Conservation (phyloP, 2,888 invertebrate genomes). For the Mesorhabditis belari region DNA sequence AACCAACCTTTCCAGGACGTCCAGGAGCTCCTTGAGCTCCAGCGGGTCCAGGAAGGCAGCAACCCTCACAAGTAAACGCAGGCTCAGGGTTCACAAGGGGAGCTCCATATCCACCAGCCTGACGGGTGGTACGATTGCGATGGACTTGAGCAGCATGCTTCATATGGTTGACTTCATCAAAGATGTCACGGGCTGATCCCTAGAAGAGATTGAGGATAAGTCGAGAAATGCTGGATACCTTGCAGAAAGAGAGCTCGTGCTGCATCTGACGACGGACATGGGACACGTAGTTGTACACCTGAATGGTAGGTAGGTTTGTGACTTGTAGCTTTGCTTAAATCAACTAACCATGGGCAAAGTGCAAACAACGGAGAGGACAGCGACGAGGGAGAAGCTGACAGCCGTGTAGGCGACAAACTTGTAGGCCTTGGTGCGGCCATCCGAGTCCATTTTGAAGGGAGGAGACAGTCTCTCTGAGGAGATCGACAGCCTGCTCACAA, state of each 20-base stretch:
- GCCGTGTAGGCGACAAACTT: conserved; percentile 43
- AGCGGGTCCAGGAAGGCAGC: conserved; percentile 31
- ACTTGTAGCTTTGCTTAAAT: conserved; percentile 2
- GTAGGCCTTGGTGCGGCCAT: conserved; percentile 40
- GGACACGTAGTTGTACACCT: not conserved
- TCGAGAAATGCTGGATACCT: not conserved
- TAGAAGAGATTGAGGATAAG: conserved; percentile 11
- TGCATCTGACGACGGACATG: not conserved
- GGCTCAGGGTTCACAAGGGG: conserved; percentile 38
- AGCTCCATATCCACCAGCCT: conserved; percentile 45
- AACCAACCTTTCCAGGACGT: conserved; percentile 4
- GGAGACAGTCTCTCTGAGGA: no score
- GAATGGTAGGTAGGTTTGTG: not conserved
- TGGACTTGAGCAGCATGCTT: conserved; percentile 36
- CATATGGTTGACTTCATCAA: conserved; percentile 52
- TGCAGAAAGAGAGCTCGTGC: not conserved
- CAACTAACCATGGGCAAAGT: conserved; percentile 38
- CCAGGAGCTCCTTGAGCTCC: conserved; percentile 10
- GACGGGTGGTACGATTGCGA: conserved; percentile 51
- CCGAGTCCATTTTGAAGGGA: conserved; percentile 2
- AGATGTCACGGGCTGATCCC: conserved; percentile 53
- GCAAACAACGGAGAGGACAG: conserved; percentile 35
- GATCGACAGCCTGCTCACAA: no score
- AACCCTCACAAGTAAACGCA: conserved; percentile 39
- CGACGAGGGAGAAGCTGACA: conserved; percentile 38